Evolutionary conservation across 2,113 vertebrate genomes (phyloP).

Genomic region (Hiodon alosoides): DNA sequence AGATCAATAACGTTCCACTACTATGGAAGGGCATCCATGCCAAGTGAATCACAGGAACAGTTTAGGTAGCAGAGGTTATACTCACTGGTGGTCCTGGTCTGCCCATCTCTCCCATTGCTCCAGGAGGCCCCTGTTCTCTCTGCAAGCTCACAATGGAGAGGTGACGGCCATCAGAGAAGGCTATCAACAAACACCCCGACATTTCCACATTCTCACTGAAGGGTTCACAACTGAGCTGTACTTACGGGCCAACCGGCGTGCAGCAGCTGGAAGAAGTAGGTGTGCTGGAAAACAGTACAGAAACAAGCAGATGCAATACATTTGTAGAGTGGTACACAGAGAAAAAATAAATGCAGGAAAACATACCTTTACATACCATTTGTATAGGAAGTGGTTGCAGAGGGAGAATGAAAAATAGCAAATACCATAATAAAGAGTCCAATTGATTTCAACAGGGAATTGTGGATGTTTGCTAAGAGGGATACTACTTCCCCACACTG

Average conservation of each 20-base stretch:
- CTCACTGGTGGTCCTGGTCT: constrained; percentile 67
- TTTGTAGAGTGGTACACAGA: not conserved
- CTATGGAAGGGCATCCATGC: no score
- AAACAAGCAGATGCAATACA: not conserved
- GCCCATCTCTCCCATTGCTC: constrained; percentile 62
- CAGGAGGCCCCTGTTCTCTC: constrained; percentile 57
- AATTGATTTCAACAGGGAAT: no score
- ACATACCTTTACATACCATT: not conserved
- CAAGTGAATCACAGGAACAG: not conserved
- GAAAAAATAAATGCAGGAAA: not conserved
- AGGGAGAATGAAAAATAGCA: no score
- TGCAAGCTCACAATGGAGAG: constrained; percentile 24
- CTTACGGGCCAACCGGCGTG: constrained; percentile 71
- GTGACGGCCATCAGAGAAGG: not conserved
- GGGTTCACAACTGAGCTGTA: constrained; percentile 23
- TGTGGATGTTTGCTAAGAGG: no score
- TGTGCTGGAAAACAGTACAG: constrained; percentile 53
- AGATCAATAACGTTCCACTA: no score
- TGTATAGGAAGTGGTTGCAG: no score
- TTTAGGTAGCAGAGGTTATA: constrained; percentile 7
- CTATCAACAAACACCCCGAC: not conserved
- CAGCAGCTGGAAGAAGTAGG: constrained; percentile 67
- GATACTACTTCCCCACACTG: no score
- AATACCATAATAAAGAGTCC: no score
- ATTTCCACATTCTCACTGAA: not conserved